Percentiles rank a stretch among this genome's conserved stretches.
Evolutionary conservation across 2,113 vertebrate species (phyloP).

Genomic region (Poecile atricapillus): DNA sequence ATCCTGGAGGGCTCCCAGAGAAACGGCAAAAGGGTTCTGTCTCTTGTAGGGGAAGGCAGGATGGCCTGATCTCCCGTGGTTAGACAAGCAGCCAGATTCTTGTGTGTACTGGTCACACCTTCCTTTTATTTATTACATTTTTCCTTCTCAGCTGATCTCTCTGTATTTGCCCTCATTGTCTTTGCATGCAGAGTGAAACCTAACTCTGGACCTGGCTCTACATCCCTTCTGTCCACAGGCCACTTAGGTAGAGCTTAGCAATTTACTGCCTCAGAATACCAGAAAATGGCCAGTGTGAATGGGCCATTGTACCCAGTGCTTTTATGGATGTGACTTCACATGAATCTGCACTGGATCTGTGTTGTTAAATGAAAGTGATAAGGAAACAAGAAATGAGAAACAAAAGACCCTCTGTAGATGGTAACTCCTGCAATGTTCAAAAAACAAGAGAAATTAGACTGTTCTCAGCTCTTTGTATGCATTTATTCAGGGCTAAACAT

Average conservation of each 20-base stretch:
- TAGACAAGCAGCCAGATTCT: background rate
- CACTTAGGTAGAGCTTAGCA: background rate
- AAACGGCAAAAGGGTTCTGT: background rate
- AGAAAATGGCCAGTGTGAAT: background rate
- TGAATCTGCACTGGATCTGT: background rate
- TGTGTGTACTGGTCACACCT: background rate
- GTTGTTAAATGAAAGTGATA: background rate
- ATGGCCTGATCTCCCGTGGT: background rate
- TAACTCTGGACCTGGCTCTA: background rate
- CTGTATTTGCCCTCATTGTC: background rate
- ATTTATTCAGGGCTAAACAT: background rate
- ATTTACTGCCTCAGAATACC: background rate
- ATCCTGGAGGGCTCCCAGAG: background rate
- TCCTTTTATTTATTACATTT: background rate
- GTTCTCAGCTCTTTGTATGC: background rate
- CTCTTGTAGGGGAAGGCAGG: background rate
- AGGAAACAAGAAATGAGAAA: background rate
- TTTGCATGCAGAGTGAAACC: background rate
- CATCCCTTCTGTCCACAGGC: background rate
- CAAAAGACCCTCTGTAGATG: background rate
- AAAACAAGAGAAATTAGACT: background rate
- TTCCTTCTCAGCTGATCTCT: background rate
- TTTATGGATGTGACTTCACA: background rate
- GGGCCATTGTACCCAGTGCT: background rate
- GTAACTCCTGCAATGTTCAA: background rate